These are phyloP conservation scores for Bellardia bayeri DNA, from an alignment of 2,888 invertebrate genomes.

Conservation along the genomic window DNA sequence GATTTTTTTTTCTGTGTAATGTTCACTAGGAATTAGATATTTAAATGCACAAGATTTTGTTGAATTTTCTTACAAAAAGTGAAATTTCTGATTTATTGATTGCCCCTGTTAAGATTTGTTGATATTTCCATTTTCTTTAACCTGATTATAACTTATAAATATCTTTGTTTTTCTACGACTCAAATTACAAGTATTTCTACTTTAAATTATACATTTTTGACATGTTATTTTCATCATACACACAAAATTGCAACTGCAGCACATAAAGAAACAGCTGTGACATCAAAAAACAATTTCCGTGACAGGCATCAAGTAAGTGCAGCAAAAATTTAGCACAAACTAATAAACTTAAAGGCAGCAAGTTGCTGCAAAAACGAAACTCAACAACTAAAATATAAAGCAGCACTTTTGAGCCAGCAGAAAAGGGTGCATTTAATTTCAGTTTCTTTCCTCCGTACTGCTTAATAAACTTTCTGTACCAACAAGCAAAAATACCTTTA, in stretches of 20 bases:
- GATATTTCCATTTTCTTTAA: no score
- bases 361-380: neutral
- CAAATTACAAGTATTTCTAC: conserved; percentile 34
- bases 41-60: no score
- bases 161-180: neutral
- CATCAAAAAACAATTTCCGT: conserved; percentile 46
- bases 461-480: conserved; percentile 23
- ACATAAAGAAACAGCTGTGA: conserved; percentile 46
- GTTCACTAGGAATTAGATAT: no score
- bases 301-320: conserved; percentile 5
- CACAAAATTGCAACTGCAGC: conserved; percentile 11
- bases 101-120: no score
- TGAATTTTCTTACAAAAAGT: no score
- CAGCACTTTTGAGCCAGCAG: neutral
- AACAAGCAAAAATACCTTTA: conserved; percentile 46
- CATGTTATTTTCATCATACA: conserved; percentile 31
- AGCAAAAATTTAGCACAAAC: conserved; percentile 22
- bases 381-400: conserved; percentile 7
- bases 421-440: neutral
- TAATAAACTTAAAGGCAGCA: conserved; percentile 14
- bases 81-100: no score
- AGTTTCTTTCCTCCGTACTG: neutral
- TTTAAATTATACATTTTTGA: conserved; percentile 11
- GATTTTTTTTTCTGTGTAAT: no score
- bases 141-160: no score